phyloP scores from a whole-genome alignment of 2,797 vertebrate species.

The Clarias platycephalus region DNA sequence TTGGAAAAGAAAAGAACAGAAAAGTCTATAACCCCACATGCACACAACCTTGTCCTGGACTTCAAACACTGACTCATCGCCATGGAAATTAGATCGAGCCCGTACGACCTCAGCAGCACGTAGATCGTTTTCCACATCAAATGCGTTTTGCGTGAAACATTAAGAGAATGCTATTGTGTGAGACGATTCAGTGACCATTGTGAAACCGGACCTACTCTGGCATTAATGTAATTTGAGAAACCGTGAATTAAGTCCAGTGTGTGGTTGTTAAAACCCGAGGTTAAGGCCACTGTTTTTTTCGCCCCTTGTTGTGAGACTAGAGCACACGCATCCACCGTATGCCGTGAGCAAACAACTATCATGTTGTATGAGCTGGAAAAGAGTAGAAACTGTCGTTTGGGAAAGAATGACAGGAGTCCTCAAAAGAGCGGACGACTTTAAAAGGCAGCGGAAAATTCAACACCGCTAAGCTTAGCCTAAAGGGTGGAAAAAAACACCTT shows the following conservation, averaged over 20 bases:
- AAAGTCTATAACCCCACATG: background rate
- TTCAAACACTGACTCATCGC: constrained; percentile 49
- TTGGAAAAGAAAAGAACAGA: background rate
- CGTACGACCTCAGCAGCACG: constrained; percentile 53
- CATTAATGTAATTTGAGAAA: constrained; percentile 53
- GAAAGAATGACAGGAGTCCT: constrained; percentile 10
- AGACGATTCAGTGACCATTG: constrained; percentile 29
- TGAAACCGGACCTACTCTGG: constrained; percentile 44
- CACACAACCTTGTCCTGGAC: background rate
- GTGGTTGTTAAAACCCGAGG: constrained; percentile 32
- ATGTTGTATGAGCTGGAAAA: constrained; percentile 25
- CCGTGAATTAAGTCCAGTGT: constrained; percentile 36
- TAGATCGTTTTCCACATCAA: constrained; percentile 68
- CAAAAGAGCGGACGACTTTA: constrained; percentile 56
- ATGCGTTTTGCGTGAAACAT: constrained; percentile 55
- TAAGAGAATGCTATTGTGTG: constrained; percentile 62
- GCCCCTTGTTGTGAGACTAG: constrained; percentile 17
- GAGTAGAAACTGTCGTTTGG: constrained; percentile 53
- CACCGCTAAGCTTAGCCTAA: constrained; percentile 51
- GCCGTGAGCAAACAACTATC: constrained; percentile 48
- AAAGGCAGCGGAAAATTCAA: constrained; percentile 58
- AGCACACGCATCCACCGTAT: constrained; percentile 50
- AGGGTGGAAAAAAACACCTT: constrained; percentile 41
- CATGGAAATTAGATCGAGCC: constrained; percentile 63
- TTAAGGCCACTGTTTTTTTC: constrained; percentile 45